Percentiles rank a stretch among this genome's conserved stretches.
phyloP scores from a whole-genome alignment of 2,113 vertebrate genomes.

The Camelus dromedarius region DNA sequence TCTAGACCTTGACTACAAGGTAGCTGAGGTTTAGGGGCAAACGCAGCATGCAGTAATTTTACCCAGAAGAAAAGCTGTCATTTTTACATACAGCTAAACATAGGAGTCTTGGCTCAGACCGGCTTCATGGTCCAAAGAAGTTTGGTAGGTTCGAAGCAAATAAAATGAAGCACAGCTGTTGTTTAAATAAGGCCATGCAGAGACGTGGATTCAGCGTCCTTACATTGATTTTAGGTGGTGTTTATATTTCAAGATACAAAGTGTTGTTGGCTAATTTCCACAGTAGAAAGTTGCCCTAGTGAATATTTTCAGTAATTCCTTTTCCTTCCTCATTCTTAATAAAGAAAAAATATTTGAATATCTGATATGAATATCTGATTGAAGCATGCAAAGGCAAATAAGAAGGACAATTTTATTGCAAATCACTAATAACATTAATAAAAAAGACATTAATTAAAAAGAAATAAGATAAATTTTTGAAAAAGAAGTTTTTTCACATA shows the following conservation, averaged over 20 bases:
- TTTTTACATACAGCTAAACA: slow-evolving; percentile 24
- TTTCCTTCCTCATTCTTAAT: slow-evolving; percentile 55
- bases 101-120: slow-evolving; percentile 38
- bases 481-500: neutral
- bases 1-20: neutral
- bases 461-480: neutral
- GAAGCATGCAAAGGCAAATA: neutral
- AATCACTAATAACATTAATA: neutral
- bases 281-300: neutral
- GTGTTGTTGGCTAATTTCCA: neutral
- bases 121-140: neutral
- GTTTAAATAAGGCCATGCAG: slow-evolving; percentile 24
- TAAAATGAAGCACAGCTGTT: slow-evolving; percentile 42
- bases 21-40: neutral
- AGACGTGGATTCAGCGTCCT: neutral
- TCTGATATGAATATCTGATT: neutral
- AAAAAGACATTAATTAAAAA: neutral
- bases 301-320: slow-evolving; percentile 39
- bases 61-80: slow-evolving; percentile 19
- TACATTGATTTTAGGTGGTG: neutral
- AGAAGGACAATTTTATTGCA: slow-evolving; percentile 17
- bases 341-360: neutral
- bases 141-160: slow-evolving; percentile 38
- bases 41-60: neutral
- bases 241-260: neutral